Percentiles rank a stretch among this genome's conserved stretches.
These are phyloP conservation scores for Eptesicus fuscus DNA, from an alignment of 2,113 vertebrate genomes.

Conservation along the genomic window DNA sequence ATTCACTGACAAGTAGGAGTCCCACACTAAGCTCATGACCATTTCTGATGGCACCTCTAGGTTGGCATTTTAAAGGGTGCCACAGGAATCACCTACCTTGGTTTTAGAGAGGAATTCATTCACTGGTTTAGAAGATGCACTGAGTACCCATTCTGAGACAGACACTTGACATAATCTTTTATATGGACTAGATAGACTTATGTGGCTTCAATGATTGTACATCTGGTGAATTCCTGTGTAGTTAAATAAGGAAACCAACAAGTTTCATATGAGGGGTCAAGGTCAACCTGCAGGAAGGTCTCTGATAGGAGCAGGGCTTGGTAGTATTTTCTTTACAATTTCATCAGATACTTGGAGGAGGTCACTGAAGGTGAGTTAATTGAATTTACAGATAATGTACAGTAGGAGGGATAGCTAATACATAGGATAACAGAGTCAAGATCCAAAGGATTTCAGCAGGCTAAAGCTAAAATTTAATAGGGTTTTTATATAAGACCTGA, in stretches of 20 bases:
- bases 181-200: background rate
- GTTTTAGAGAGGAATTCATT: background rate
- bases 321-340: background rate
- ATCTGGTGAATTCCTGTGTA: background rate
- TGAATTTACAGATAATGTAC: background rate
- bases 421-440: background rate
- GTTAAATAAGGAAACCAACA: background rate
- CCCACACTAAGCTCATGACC: background rate
- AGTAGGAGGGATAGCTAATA: background rate
- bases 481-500: background rate
- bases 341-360: background rate
- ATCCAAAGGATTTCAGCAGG: background rate
- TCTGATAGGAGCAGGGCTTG: background rate
- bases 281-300: background rate
- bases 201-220: background rate
- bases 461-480: background rate
- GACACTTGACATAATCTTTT: background rate
- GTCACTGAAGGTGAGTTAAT: background rate
- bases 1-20: background rate
- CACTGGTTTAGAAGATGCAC: background rate
- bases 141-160: background rate
- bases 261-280: background rate
- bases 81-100: background rate
- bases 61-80: background rate
- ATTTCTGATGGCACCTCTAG: background rate